Percentiles rank a stretch among this genome's conserved stretches.
phyloP scores from a whole-genome alignment of 2,113 vertebrate genomes.

The Lagopus muta region DNA sequence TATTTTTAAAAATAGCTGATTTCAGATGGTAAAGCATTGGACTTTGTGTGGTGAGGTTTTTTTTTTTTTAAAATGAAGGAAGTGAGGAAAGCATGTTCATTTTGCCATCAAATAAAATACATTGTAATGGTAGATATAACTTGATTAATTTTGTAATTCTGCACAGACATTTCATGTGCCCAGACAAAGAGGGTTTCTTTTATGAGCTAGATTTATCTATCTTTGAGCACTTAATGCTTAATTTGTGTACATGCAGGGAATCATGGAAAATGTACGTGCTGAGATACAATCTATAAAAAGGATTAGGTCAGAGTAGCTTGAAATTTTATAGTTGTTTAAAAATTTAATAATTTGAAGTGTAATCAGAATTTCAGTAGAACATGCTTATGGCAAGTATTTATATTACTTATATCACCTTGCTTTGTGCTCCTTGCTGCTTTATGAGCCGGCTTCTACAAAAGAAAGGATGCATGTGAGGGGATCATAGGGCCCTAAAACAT shows the following conservation, averaged over 20 bases:
- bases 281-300: background rate
- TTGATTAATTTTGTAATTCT: background rate
- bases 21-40: background rate
- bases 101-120: background rate
- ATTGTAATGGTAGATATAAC: background rate
- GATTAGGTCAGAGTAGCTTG: background rate
- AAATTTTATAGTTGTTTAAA: background rate
- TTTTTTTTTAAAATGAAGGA: background rate
- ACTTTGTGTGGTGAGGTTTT: background rate
- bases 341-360: background rate
- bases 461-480: background rate
- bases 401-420: background rate
- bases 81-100: background rate
- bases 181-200: background rate
- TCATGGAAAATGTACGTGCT: background rate
- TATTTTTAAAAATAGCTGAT: background rate
- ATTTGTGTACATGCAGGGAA: background rate
- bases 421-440: background rate
- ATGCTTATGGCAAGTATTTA: too few species aligned
- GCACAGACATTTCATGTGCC: accelerated
- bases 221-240: background rate
- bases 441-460: background rate
- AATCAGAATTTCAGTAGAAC: background rate
- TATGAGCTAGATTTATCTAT: background rate
- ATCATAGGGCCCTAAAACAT: background rate